These are phyloP conservation scores for Oryzias celebensis DNA, from an alignment of 2,113 vertebrate species.

Conservation along the genomic window DNA sequence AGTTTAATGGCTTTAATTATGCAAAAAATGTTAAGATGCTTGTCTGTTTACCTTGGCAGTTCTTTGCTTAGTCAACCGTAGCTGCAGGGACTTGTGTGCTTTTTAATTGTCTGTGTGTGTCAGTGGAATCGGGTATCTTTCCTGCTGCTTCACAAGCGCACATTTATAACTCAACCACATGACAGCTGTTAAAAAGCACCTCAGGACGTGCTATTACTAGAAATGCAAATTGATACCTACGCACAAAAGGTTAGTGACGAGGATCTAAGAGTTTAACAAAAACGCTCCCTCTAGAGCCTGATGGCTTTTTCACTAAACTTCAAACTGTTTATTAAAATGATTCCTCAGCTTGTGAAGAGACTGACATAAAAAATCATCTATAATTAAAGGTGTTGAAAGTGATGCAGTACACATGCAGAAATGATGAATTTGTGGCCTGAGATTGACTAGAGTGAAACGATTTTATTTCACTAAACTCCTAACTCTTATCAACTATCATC, in stretches of 20 bases:
- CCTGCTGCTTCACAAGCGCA: conserved; percentile 33
- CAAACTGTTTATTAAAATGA: no score
- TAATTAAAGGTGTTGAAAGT: no score
- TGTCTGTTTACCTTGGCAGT: conserved; percentile 28
- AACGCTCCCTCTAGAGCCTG: background rate
- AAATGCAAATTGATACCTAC: conserved; percentile 4
- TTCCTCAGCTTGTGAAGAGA: no score
- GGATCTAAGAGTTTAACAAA: background rate
- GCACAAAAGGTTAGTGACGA: background rate
- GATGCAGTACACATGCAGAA: no score
- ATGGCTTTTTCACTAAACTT: background rate
- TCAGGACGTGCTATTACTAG: conserved; percentile 9
- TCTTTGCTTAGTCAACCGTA: conserved; percentile 35
- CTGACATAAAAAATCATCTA: no score
- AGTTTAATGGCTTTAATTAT: background rate
- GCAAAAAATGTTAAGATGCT: background rate
- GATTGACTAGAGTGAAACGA: no score
- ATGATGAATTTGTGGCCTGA: no score
- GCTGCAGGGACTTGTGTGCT: conserved; percentile 13
- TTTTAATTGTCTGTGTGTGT: conserved; percentile 41
- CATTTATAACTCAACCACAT: conserved; percentile 58
- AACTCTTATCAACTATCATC: no score
- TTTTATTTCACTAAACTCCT: no score
- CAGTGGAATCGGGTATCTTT: conserved; percentile 57
- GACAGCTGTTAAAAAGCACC: conserved; percentile 51